phyloP scores from a whole-genome alignment of 1,140 invertebrate genomes.

The Liolophura sinensis region DNA sequence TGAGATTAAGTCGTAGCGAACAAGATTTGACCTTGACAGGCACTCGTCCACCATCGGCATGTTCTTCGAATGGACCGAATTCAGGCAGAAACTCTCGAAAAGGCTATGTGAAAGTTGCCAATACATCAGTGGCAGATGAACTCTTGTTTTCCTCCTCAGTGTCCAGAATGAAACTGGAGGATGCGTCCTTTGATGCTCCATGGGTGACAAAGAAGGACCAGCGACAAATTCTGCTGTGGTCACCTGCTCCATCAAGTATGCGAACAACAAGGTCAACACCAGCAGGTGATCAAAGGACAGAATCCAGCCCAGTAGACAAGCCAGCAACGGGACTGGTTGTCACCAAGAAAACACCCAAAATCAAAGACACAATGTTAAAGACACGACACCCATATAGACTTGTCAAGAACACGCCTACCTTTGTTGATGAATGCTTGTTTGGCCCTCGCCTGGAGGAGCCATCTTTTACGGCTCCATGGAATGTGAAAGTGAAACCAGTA shows the following conservation, averaged over 20 bases:
- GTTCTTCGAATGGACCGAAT: slow-evolving; percentile 9
- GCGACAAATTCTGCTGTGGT: slow-evolving; percentile 31
- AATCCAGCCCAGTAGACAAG: background rate
- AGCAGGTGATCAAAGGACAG: slow-evolving; percentile 8
- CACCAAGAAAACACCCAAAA: no score
- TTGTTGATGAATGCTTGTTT: slow-evolving; percentile 47
- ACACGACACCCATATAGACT: slow-evolving; percentile 29
- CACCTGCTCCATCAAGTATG: slow-evolving; percentile 17
- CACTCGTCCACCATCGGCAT: slow-evolving; percentile 29
- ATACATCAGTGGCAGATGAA: slow-evolving; percentile 37
- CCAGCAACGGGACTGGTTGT: slow-evolving; percentile 3
- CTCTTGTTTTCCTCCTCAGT: slow-evolving; percentile 35
- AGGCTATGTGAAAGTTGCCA: slow-evolving; percentile 28
- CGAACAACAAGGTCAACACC: slow-evolving; percentile 15
- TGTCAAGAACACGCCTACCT: slow-evolving; percentile 39
- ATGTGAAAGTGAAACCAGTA: slow-evolving; percentile 18
- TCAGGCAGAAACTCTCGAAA: slow-evolving; percentile 19
- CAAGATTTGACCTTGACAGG: slow-evolving; percentile 19
- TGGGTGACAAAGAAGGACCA: slow-evolving; percentile 15
- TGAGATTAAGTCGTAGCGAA: no score
- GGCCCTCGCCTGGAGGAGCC: slow-evolving; percentile 38
- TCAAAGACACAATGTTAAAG: background rate
- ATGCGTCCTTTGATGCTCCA: slow-evolving; percentile 18
- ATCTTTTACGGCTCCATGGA: slow-evolving; percentile 46
- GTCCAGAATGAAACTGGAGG: slow-evolving; percentile 11